Evolutionary conservation across 2,888 invertebrate genomes (phyloP).

Genomic region (Neocrepidodera transversa): DNA sequence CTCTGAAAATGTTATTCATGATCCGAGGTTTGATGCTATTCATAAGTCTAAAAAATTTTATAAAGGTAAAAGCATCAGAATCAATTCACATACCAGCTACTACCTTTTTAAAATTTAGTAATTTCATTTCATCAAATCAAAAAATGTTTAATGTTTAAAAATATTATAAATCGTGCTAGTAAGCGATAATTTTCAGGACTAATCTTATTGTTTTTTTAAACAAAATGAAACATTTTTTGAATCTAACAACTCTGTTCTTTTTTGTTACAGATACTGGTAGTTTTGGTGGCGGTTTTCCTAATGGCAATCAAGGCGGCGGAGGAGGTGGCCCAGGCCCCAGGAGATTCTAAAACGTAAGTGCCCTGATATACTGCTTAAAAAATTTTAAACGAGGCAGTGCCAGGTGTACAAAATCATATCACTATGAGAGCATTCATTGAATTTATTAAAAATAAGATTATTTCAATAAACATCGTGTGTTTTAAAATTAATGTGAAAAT

Average conservation of each 20-base stretch:
- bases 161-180: no score
- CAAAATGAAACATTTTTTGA: neutral
- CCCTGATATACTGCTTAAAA: conserved; percentile 41
- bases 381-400: conserved; percentile 39
- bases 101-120: no score
- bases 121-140: neutral
- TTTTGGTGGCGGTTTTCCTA: conserved; percentile 58
- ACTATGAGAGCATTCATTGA: conserved; percentile 1
- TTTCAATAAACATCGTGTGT: neutral
- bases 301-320: conserved; percentile 50
- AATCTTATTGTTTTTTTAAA: neutral
- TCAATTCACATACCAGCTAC: no score
- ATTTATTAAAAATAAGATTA: neutral
- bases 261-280: conserved; percentile 52
- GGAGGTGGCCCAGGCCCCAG: conserved; percentile 56
- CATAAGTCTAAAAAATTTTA: no score
- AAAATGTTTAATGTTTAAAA: no score
- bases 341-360: conserved; percentile 57
- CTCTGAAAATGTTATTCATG: no score
- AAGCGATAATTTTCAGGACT: no score
- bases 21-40: no score
- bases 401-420: conserved; percentile 40
- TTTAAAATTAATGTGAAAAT: neutral
- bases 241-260: conserved; percentile 20
- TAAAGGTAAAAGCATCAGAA: no score